Evolutionary conservation across 1,140 invertebrate species (phyloP).

Genomic region (Micrasema longulum): DNA sequence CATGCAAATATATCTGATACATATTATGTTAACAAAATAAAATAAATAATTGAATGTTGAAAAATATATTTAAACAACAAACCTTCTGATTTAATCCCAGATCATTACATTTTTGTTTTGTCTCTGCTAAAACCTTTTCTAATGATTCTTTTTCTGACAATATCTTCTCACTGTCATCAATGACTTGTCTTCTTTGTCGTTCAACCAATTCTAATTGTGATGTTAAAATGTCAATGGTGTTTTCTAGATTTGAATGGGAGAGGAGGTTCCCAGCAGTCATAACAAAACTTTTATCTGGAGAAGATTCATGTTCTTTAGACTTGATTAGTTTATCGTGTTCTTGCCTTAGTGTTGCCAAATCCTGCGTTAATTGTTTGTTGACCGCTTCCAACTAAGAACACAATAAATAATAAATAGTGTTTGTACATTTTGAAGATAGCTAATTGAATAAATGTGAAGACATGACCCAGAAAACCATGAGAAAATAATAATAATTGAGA

Average conservation of each 20-base stretch:
- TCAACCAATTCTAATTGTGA: conserved; percentile 62
- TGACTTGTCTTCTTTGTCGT: conserved; percentile 59
- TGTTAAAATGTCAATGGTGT: conserved; percentile 61
- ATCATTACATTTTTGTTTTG: too few species aligned
- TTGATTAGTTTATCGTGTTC: neutral
- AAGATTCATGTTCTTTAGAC: too few species aligned
- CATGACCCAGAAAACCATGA: too few species aligned
- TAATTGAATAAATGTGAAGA: too few species aligned
- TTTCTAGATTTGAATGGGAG: conserved; percentile 6
- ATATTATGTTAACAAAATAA: too few species aligned
- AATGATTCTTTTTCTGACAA: conserved; percentile 64
- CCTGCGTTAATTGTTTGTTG: neutral
- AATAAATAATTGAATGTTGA: too few species aligned
- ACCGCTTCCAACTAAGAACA: conserved; percentile 13
- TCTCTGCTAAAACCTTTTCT: conserved; percentile 47
- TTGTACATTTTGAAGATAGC: neutral
- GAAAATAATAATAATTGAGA: too few species aligned
- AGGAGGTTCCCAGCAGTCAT: neutral
- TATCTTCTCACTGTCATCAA: conserved; percentile 63
- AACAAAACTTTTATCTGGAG: neutral
- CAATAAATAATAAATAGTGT: neutral
- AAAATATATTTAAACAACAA: too few species aligned
- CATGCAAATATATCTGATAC: too few species aligned
- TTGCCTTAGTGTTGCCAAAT: conserved; percentile 2
- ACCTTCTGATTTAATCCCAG: too few species aligned